Evolutionary conservation across 2,797 vertebrate species (phyloP), one percentile per base, ranked within the genome.

Genomic region (Xiphorhynchus erythropygius): DNA sequence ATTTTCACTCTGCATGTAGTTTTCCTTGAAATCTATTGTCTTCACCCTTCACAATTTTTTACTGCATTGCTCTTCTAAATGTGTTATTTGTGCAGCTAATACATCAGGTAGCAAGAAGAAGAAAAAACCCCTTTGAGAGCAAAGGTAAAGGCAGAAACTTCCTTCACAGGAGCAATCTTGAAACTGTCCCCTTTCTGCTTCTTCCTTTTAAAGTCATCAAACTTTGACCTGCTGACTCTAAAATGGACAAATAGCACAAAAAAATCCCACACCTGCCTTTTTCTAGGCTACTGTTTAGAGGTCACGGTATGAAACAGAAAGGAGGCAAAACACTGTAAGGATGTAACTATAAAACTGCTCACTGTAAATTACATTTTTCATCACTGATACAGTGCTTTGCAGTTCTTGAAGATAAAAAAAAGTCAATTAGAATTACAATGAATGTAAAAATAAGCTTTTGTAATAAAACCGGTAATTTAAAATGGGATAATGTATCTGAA

Each of bases 1-100:
- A 94, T 97, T 96, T 97, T 95, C 39, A 33, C 92, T 96, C 96
- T 95, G 96, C 95, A 94, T 96, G 94, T 88, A 93, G 91, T 95
- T 96, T 97, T 96, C 91, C 93, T 88, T 93, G 92, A 96, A 96
- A 96, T 95, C 93, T 84, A 95, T 96, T 97, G 96, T 96, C 88
- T 97, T 95, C 94, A 90, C 64, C 70, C 69, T 70, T 95, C 87
- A 89, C 77, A 37, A 69, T 94, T 91, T 92, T 88, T 94, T 93
- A 93, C 73, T 82, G 80, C 79, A 22, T 60, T 89, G 89, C 87
- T 96, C 86, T 88, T 86, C 89, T 59, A 90, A 95, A 94, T 92
- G 77, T 91, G 77, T 94, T 93, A 91, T 89, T 81, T 49, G 55
- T 63, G 70, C 74, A 89, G 77, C 69, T 65, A 89, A 93, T 91